Base-by-base conservation (phyloP, 2,113 vertebrate genomes). In the Rhinoderma darwinii region DNA sequence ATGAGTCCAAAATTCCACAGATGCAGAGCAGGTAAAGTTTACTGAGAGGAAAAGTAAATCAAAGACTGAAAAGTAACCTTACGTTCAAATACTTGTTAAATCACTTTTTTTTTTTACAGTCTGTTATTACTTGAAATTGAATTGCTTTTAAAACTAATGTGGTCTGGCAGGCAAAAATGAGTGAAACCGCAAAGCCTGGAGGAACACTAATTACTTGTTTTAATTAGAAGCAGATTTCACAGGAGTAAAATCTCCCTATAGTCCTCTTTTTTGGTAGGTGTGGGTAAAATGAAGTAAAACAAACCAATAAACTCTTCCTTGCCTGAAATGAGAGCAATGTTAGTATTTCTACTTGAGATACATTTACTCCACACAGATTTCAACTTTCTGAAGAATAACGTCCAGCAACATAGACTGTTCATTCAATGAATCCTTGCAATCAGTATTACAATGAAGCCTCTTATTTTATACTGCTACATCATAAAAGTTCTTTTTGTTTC, bases 401-500 rank as follows among this genome's bases (percentile, higher is more conserved):
- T 90, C 92, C 92, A 93, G 92, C 89, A 93, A 90, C 44, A 30
- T 35, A 84, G 90, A 92, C 94, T 90, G 93, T 92, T 95, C 93
- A 88, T 95, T 96, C 95, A 95, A 95, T 96, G 96, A 95, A 96
- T 94, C 96, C 94, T 94, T 95, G 94, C 96, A 96, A 96, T 96
- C 94, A 96, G 92, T 91, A 74, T 88, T 94, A 98, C 96, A 98
- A 97, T 96, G 91, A 92, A 96, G 92, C 89, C 93, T 92, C 95
- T 97, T 96, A 97, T 97, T 98, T 98, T 98, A 96, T 95, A 95
- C 96, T 95, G 95, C 95, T 97, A 96, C 96, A 97, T 98, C 96
- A 97, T 97, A 96, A 96, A 98, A 97, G 95, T 97, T 96, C 92
- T 95, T 96, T 99, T 98, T 99, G 96, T 98, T 97, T 95, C 95